Base-by-base conservation (phyloP, 1,140 invertebrate genomes). In the roundworm (Caenorhabditis elegans) region DNA sequence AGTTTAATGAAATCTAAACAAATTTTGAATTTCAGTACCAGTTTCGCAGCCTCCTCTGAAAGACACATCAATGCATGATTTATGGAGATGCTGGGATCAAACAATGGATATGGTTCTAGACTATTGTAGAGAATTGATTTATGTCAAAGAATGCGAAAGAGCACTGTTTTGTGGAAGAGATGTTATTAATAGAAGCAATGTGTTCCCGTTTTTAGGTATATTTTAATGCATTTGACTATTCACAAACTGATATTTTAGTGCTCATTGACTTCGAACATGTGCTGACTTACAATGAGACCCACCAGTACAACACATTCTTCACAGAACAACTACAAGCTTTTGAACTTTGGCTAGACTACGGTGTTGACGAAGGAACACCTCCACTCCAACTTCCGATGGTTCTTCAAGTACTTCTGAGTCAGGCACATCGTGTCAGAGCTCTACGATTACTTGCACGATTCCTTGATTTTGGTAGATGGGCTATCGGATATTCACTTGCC, bases 321-420 rank as follows among this genome's bases (percentile, higher is more conserved):
- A 94, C 98, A 90, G 95, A 98, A 88, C 97, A 99, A 91, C 92
- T 99, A 51, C 98, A 96, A 26, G 97, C 97, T n/a, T 99, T 99
- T 91, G 94, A 98, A 92, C 92, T 93, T 6, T 83, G 82, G 82
- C 47, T 83, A 11, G 82, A 83, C 15, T 83, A 83, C 36, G 79
- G 82, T 28, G 76, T 77, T 4, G 55, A 83, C 43, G 78, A 70
- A 48, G 80, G 55, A 22, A 28, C 24, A 15, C 86, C 88, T 65
- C 97, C 97, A 0, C 95, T 97, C 90, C 97, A 99, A 91, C 91
- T 99, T 80, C 98, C 98, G 1, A 98, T 99, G 90, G 96, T 99
- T 55, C 91, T 99, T 82, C 97, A 94, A 92, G 97, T 99, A 53
- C 91, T 99, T 48, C 92, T 99, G 19, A 97, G 95, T 91, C 97